Conservation (phyloP, 2,888 invertebrate genomes). For the Incurvaria masculella region DNA sequence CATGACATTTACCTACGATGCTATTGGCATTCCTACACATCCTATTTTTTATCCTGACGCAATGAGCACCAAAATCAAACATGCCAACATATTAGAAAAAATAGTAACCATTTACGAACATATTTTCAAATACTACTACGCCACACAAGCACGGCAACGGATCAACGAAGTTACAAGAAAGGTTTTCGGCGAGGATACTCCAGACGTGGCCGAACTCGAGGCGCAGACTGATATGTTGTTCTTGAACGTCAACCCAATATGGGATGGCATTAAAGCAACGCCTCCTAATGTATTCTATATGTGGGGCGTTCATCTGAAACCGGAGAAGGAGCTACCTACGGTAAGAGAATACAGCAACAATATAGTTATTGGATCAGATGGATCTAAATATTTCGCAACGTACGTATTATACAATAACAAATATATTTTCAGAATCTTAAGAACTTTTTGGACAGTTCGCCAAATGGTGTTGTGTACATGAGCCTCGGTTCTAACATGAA, state of each 20-base stretch:
- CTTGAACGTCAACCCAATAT: constrained; percentile 25
- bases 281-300: constrained; percentile 25
- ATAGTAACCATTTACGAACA: neutral
- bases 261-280: constrained; percentile 24
- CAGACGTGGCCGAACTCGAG: constrained; percentile 1
- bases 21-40: constrained; percentile 29
- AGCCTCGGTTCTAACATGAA: constrained; percentile 32
- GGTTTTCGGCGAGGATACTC: constrained; percentile 2
- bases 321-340: constrained; percentile 19
- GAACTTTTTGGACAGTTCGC: constrained; percentile 25
- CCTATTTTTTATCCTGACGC: constrained; percentile 25
- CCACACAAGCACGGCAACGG: neutral
- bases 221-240: constrained; percentile 25
- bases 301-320: constrained; percentile 20
- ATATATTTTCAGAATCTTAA: constrained; percentile 34
- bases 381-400: too few species aligned
- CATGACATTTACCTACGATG: constrained; percentile 20
- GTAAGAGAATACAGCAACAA: constrained; percentile 16
- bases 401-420: too few species aligned
- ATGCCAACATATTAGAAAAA: neutral
- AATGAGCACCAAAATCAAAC: constrained; percentile 6
- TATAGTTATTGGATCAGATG: too few species aligned
- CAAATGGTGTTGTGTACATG: constrained; percentile 28
- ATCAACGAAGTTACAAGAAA: neutral
- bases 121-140: neutral